Conservation (phyloP, 2,888 invertebrate genomes). For the Dichetophora obliterata region DNA sequence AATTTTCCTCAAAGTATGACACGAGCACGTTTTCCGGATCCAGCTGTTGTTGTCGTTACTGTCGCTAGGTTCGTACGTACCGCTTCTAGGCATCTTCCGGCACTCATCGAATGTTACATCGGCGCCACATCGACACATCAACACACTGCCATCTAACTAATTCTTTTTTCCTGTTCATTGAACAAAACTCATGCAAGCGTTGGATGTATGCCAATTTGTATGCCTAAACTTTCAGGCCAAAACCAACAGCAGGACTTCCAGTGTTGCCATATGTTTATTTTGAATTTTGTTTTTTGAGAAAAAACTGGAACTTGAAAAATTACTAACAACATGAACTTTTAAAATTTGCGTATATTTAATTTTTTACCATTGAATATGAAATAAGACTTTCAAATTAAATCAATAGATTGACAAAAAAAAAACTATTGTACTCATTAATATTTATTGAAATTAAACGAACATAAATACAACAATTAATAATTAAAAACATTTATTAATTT, state of each 20-base stretch:
- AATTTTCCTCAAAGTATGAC: neutral
- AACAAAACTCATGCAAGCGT: neutral
- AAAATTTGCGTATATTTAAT: too few species aligned
- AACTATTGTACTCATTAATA: too few species aligned
- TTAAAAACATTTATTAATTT: too few species aligned
- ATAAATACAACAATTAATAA: too few species aligned
- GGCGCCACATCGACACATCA: neutral
- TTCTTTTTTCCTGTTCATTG: constrained; percentile 22
- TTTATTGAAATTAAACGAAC: too few species aligned
- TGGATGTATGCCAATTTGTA: constrained; percentile 11
- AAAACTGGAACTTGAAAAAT: too few species aligned
- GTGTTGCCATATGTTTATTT: too few species aligned
- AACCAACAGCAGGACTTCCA: neutral
- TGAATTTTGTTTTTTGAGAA: too few species aligned
- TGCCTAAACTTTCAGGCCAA: neutral
- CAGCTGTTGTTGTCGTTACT: constrained; percentile 4
- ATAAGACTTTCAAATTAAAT: too few species aligned
- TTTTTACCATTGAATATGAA: too few species aligned
- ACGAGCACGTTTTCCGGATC: neutral
- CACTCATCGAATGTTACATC: neutral
- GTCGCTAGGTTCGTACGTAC: neutral
- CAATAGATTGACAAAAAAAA: too few species aligned
- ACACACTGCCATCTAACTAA: constrained; percentile 9
- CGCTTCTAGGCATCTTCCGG: neutral
- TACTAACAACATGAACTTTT: too few species aligned